Evolutionary conservation across 2,797 vertebrate species (phyloP).

Genomic region (Phrynocephalus forsythii): DNA sequence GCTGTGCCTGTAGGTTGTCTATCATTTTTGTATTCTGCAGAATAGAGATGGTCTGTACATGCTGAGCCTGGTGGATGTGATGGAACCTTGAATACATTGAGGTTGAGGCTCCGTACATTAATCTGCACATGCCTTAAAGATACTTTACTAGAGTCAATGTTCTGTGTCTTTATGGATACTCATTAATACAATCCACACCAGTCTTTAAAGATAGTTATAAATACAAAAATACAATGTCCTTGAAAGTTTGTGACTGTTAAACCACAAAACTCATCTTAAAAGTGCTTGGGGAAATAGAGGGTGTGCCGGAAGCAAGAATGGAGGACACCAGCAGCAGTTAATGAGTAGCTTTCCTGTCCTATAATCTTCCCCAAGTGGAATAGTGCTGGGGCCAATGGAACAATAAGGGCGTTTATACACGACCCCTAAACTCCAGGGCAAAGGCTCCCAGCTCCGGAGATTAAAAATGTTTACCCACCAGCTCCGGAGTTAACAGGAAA

Average conservation of each 20-base stretch:
- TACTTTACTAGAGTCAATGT: not conserved
- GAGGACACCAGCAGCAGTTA: not conserved
- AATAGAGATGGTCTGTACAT: not conserved
- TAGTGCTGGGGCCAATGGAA: not conserved
- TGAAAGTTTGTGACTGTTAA: too few species aligned
- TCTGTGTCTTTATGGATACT: not conserved
- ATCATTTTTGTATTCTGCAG: not conserved
- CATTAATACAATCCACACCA: not conserved
- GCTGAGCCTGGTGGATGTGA: not conserved
- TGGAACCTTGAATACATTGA: not conserved
- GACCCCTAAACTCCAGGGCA: too few species aligned
- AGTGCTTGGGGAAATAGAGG: not conserved
- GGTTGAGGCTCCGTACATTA: not conserved
- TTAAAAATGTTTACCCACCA: too few species aligned
- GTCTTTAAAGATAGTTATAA: not conserved
- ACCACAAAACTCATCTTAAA: not conserved
- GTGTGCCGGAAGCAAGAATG: not conserved
- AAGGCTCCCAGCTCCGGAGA: too few species aligned
- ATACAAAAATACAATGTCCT: not conserved
- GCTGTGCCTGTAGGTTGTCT: not conserved
- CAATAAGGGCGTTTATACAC: too few species aligned
- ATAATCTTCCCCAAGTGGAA: not conserved
- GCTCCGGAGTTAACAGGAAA: too few species aligned
- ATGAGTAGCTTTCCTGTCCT: not conserved
- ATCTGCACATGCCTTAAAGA: not conserved